These are phyloP conservation scores for Chauna torquata DNA, from an alignment of 2,113 vertebrate species.

Conservation along the genomic window DNA sequence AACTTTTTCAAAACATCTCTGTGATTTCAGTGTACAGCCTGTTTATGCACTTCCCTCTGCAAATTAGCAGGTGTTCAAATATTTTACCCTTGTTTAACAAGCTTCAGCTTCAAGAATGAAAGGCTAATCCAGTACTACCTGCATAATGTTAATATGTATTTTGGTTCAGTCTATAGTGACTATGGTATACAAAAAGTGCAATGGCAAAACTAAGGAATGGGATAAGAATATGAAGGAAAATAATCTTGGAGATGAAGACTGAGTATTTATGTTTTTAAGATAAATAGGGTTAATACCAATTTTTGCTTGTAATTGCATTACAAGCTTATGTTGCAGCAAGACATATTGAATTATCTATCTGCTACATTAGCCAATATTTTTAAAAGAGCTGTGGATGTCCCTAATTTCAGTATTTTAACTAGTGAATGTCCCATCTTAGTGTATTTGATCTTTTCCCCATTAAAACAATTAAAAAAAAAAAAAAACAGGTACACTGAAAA, in stretches of 20 bases:
- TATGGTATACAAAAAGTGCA: background rate
- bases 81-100: constrained; percentile 3
- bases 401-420: background rate
- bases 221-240: background rate
- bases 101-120: background rate
- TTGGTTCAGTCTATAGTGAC: background rate
- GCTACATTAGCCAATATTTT: background rate
- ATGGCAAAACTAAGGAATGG: background rate
- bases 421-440: background rate
- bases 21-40: background rate
- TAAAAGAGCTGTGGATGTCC: background rate
- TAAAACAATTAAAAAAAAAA: background rate
- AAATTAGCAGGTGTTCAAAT: constrained; percentile 36
- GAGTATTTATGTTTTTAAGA: background rate
- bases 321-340: background rate
- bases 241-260: background rate
- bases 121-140: background rate
- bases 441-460: background rate
- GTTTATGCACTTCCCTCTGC: background rate
- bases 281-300: background rate
- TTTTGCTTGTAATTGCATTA: background rate
- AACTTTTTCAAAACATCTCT: constrained; percentile 13
- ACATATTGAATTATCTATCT: background rate
- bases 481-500: background rate
- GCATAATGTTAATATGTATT: background rate